Evolutionary conservation across 2,797 vertebrate genomes (phyloP).

Genomic region (Bucorvus abyssinicus): DNA sequence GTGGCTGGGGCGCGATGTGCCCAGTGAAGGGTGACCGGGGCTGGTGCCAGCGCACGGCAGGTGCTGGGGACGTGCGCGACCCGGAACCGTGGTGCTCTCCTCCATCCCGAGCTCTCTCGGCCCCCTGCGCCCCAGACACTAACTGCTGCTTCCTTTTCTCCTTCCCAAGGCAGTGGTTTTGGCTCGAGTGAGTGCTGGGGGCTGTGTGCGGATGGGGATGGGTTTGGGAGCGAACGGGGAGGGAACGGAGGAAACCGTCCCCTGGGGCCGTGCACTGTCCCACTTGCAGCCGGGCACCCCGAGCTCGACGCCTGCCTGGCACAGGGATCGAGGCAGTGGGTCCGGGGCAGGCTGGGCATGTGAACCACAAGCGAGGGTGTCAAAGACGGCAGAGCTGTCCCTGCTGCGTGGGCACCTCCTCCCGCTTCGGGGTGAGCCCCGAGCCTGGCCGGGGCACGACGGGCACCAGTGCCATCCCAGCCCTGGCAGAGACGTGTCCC

Average conservation of each 20-base stretch:
- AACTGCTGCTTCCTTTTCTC: neutral
- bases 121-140: neutral
- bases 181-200: neutral
- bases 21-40: neutral
- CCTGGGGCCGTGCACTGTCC: accelerated
- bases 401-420: neutral
- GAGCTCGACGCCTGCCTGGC: accelerated
- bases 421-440: accelerated
- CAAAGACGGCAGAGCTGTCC: neutral
- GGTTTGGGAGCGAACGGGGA: neutral
- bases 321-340: accelerated
- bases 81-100: neutral
- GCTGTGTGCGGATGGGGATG: neutral
- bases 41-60: neutral
- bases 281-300: neutral
- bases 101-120: neutral
- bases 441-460: accelerated
- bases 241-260: neutral
- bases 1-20: neutral
- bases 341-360: accelerated
- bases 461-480: neutral
- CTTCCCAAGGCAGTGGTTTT: neutral
- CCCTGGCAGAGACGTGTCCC: neutral
- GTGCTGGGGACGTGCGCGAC: neutral
- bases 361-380: neutral